Evolutionary conservation across 2,888 invertebrate species (phyloP), one percentile per base, ranked within the genome.

Genomic region (Seira musarum): DNA sequence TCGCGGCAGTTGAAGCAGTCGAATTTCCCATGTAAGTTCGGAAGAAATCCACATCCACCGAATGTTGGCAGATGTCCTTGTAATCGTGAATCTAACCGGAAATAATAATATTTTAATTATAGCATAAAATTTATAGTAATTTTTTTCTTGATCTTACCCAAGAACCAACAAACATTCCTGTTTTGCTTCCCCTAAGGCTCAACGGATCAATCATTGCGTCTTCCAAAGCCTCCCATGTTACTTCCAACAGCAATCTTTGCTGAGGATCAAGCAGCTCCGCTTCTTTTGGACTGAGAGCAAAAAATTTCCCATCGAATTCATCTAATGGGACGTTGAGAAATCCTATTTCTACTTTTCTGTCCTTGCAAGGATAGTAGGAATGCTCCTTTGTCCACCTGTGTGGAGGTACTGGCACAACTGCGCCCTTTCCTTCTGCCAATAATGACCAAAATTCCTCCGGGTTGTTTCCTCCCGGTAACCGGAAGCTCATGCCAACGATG

Each of bases 11-110:
- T 2, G 74, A 64, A 2, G 73, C 81, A 22, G 82, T 66, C 5
- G 77, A 65, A 17, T 77, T 84, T 40, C 83, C 84, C 46, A 81
- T 30, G 53, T 84, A 84, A 6, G 53, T 67, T n/a, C 82, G 25
- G 25, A 77, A 72, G 25, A 74, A 70, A n/a, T 80, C 70, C 15
- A 40, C 15, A 17, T 72, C 60, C 0, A 35, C 19, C 3, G 19
- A 46, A 0, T 67, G 5, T 17, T 30, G 19, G 10, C 64, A 46
- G 21, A 80, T 74, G 19, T 80, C 80, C 46, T 49, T 74, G 65
- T 80, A 80, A 19, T 80, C 80, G 10, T 76, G 64, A 10, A 69
- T 17, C 57, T 57, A 40, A 40, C 40, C 40, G 6, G 40, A 40
- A 40, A 40, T 40, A 5, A 40, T 13, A 40, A 40, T n/a, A 57